Conservation (phyloP, 35 echinoderm and acorn worm genomes). For the Ptychodera flava region DNA sequence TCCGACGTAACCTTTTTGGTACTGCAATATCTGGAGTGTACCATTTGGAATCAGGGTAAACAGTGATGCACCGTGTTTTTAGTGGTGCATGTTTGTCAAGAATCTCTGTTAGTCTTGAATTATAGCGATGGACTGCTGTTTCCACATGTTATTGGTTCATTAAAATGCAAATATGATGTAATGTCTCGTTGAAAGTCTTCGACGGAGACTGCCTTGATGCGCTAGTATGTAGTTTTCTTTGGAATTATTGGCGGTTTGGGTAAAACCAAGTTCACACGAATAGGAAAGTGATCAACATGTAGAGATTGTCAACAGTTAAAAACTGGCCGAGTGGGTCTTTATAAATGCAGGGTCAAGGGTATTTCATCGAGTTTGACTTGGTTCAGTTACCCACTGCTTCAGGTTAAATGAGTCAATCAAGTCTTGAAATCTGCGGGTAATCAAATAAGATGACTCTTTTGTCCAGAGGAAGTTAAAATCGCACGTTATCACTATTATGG, state of each 20-base stretch:
- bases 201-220: background rate
- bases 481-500: background rate
- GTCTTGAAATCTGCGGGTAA: background rate
- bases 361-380: background rate
- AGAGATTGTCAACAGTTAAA: background rate
- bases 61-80: too few relatives aligned
- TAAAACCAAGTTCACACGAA: background rate
- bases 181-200: background rate
- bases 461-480: background rate
- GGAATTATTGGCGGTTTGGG: background rate
- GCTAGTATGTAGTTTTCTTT: background rate
- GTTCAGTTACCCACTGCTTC: background rate
- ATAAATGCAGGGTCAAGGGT: background rate
- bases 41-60: too few relatives aligned
- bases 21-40: background rate
- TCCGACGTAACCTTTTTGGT: background rate
- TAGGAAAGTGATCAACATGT: background rate
- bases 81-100: background rate
- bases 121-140: background rate
- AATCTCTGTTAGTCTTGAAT: background rate
- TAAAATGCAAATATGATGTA: background rate
- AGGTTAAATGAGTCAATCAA: background rate
- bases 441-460: background rate
- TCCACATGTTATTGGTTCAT: background rate
- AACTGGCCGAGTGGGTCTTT: background rate